Base-by-base conservation (phyloP, 2,113 vertebrate species). In the Pachyramphus minor region DNA sequence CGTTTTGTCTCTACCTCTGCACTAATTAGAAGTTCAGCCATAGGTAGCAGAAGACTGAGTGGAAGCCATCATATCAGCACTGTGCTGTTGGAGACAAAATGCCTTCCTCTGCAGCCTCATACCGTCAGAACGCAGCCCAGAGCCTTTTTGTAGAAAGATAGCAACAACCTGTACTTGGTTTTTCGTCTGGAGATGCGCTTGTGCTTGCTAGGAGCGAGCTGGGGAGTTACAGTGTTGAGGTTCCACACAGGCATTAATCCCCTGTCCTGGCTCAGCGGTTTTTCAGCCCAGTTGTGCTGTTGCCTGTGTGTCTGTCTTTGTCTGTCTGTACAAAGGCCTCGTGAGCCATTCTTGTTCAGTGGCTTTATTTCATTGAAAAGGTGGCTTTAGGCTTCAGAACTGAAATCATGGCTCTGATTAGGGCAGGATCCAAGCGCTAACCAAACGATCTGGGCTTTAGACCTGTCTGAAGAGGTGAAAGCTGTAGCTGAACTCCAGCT, bases 291-390 rank as follows among this genome's bases (percentile, higher is more conserved):
- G 44, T 80, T 62, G 63, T 90, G 20, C 78, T 78, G 75, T 27
- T 95, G 96, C 55, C 72, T 74, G 50, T 62, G 59, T 81, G 42
- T 76, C 63, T 87, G 52, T 76, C 66, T 88, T 68, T 85, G 81
- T 91, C 81, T 3, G 1, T 72, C 76, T 71, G 56, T 63, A 92
- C 83, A 90, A 92, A 93, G 78, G 67, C 82, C 39, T 80, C 9
- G 18, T 1, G 3, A 96, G 73, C 90, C 20, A 12, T 56, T 95
- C 85, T 74, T 50, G 56, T 72, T 82, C 80, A 31, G 76, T 75
- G 87, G 81, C 39, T 95, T 96, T 91, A 66, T 94, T 62, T 89
- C 14, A 33, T 27, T 94, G 92, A 92, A 95, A 95, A 76, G 80
- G 15, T 27, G 53, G 83, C 73, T 96, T 91, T 93, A 89, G 88